Evolutionary conservation across 2,888 invertebrate species (phyloP), one percentile per base, ranked within the genome.

Genomic region (Pelosia muscerda): DNA sequence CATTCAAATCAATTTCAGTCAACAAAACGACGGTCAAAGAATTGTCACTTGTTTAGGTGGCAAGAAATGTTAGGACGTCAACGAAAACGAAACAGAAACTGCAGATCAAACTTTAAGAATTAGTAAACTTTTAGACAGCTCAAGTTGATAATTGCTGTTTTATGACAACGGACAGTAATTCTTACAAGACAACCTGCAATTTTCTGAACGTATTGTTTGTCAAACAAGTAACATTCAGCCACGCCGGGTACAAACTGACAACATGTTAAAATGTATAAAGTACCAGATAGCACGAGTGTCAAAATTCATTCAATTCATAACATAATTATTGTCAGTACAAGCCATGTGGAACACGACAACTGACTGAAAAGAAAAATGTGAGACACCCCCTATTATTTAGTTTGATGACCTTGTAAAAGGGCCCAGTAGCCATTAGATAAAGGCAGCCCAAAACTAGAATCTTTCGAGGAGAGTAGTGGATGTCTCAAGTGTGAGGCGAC

Each of bases 121-220:
- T 57, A 28, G 28, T 19, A 31, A 53, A 49, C 58, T 58, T 31
- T 28, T 3, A 53, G 25, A 63, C 2, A 11, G 6, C n/a, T n/a
- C 19, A 49, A 42, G 19, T 49, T 9, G 8, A 38, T 49, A n/a
- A n/a, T n/a, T 49, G 2, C n/a, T n/a, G n/a, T 19, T 49, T 49
- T n/a, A 59, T 38, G 10, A 22, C 38, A 55, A 62, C 19, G 23
- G 22, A 55, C 10, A 28, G 9, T 19, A 13, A 54, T 10, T 38
- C 38, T 38, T 57, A 56, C 9, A 34, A 49, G 10, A 23, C n/a
- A 62, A 49, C 49, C 58, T 65, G 65, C 65, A 65, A 58, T 58
- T 9, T 53, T 26, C 1, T 0, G 56, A 25, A 38, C 10, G 38
- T 38, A 34, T 59, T 22, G 9, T 38, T 2, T 38, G 19, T 25